Evolutionary conservation across 64 coral and sea anemone species (phyloP).

Genomic region (Catalaphyllia jardinei): DNA sequence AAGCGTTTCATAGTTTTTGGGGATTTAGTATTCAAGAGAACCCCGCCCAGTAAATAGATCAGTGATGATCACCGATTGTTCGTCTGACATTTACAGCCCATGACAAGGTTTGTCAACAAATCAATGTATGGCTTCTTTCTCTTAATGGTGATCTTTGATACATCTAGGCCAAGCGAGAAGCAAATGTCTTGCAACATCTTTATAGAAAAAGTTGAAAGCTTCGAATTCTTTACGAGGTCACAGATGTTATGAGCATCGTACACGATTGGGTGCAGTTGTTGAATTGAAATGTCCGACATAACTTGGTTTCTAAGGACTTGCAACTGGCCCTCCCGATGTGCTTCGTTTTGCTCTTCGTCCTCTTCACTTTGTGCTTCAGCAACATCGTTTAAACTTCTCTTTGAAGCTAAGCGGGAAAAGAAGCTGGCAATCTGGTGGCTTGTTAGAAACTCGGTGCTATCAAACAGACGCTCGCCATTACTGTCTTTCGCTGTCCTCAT

Average conservation of each 20-base stretch:
- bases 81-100: background rate
- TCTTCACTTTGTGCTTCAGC: background rate
- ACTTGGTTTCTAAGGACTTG: too few species aligned
- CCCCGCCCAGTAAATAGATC: too few species aligned
- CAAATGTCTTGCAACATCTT: conserved; percentile 32
- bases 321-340: too few species aligned
- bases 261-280: background rate
- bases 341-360: too few species aligned
- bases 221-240: background rate
- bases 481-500: conserved; percentile 5
- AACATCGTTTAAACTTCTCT: background rate
- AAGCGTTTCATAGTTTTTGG: too few species aligned
- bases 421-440: conserved; percentile 6
- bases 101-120: background rate
- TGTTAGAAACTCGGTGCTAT: conserved; percentile 11
- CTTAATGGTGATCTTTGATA: conserved; percentile 14
- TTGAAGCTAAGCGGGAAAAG: conserved; percentile 5
- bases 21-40: too few species aligned
- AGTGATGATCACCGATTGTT: background rate
- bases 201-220: conserved; percentile 10
- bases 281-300: background rate
- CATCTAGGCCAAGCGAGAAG: conserved; percentile 19
- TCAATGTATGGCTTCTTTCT: background rate
- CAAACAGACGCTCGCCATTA: background rate
- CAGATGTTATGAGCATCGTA: conserved; percentile 19